Percentiles rank a stretch among this genome's conserved stretches.
Conservation (phyloP, 2,113 vertebrate genomes). For the Pomatorhinus ruficollis region DNA sequence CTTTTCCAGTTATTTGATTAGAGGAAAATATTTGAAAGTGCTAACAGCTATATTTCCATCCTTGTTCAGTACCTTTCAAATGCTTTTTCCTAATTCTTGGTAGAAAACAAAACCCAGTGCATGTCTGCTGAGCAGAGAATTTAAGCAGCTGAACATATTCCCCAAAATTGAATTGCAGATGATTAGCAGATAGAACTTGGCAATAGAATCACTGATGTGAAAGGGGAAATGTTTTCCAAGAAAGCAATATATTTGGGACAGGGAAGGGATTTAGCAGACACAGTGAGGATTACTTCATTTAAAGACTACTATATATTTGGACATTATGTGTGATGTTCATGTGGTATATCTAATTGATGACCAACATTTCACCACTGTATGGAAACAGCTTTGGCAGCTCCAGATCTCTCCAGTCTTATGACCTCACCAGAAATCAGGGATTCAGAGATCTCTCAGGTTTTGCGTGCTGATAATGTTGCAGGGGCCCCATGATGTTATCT, state of each 20-base stretch:
- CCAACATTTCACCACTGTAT: background rate
- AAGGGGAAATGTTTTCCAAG: background rate
- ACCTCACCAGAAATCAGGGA: background rate
- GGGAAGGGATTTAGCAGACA: background rate
- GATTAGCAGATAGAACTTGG: background rate
- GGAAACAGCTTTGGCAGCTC: background rate
- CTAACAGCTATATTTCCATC: background rate
- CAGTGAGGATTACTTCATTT: background rate
- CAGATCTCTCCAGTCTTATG: background rate
- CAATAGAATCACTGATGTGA: background rate
- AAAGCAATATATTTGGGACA: background rate
- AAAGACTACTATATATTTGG: background rate
- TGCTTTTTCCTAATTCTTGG: background rate
- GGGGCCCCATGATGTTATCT: no score
- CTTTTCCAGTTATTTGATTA: background rate
- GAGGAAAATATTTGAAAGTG: background rate
- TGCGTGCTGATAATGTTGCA: background rate
- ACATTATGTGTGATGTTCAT: background rate
- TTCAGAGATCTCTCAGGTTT: background rate
- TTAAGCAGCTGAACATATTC: background rate
- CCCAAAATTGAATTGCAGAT: background rate
- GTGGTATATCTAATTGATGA: background rate
- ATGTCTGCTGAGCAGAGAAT: background rate
- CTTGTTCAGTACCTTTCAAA: background rate
- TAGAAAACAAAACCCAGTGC: background rate